A percentile compares a stretch with the other conserved stretches of the same genome.
phyloP scores from a whole-genome alignment of 2,888 invertebrate genomes.

The Amphipyra berbera region DNA sequence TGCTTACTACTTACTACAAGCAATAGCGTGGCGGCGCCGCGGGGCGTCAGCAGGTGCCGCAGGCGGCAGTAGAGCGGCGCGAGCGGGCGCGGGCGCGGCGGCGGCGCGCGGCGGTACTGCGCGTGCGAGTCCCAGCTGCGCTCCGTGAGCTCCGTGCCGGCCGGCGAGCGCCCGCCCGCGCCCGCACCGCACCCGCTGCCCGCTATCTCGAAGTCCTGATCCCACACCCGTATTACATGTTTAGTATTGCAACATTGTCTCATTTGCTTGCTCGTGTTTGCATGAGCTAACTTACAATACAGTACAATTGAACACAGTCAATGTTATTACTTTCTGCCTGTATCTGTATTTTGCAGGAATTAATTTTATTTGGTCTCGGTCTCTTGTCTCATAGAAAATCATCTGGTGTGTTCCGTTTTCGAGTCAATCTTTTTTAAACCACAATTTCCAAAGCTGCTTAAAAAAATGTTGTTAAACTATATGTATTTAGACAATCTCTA shows the following conservation, averaged over 20 bases:
- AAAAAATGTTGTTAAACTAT: no score
- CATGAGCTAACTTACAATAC: no score
- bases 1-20: conserved; percentile 56
- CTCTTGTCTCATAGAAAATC: no score
- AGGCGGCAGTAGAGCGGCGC: conserved; percentile 86
- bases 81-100: conserved; percentile 77
- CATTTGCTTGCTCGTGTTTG: not conserved
- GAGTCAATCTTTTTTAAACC: no score
- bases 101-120: conserved; percentile 83
- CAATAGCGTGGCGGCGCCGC: conserved; percentile 65
- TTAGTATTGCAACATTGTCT: conserved; percentile 35
- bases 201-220: conserved; percentile 88
- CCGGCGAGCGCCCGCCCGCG: conserved; percentile 83
- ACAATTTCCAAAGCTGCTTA: no score
- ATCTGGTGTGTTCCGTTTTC: no score
- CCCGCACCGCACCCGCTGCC: conserved; percentile 85
- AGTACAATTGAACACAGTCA: no score
- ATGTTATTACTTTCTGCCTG: no score
- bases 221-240: conserved; percentile 46
- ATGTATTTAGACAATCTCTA: no score
- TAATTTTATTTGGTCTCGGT: no score
- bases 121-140: conserved; percentile 89
- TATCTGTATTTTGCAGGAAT: no score
- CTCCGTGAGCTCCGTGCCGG: conserved; percentile 84
- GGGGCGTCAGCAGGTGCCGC: conserved; percentile 69